Evolutionary conservation across 2,797 vertebrate species (phyloP), one percentile per base, ranked within the genome.

Genomic region (Coluber constrictor): DNA sequence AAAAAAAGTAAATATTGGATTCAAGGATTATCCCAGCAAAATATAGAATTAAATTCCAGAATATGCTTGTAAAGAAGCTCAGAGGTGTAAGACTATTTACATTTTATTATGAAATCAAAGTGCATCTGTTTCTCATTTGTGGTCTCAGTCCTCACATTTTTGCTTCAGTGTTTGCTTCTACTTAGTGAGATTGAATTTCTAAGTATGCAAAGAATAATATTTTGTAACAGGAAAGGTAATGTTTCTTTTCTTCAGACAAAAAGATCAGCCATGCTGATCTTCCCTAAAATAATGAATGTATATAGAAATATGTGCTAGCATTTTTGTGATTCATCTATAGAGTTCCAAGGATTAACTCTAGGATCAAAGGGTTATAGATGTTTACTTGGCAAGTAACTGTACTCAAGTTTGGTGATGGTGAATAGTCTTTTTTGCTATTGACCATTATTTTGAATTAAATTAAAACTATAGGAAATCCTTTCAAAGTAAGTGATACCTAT

Each of bases 81-180:
- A 79, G 66, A 55, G 13, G 5, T 89, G 51, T 89, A 43, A 83
- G 55, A 25, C 6, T 89, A 43, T 89, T 27, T 20, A 54, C 16
- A 83, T 6, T 86, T 89, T 60, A 51, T 25, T 51, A 57, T 60
- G 66, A 43, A 51, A 25, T 60, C n/a, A 89, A 88, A 11, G 60
- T 88, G 55, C 87, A 92, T 89, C 63, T 92, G 66, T 89, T 89
- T 83, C 87, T 83, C 27, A 92, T 54, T 55, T 89, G 43, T 51
- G 29, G 43, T 57, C 27, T 23, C 25, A 25, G 27, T 89, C 47
- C 63, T 79, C 55, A n/a, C 32, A 57, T 70, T 47, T 60, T 54
- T 61, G 43, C 60, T 23, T 61, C 29, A 90, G 18, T 25, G 11
- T 43, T 60, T 83, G 56, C 29, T 89, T 86, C 57, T 92, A 29